Base-by-base conservation (phyloP, 2,888 invertebrate species). In the Synanthedon myopaeformis region DNA sequence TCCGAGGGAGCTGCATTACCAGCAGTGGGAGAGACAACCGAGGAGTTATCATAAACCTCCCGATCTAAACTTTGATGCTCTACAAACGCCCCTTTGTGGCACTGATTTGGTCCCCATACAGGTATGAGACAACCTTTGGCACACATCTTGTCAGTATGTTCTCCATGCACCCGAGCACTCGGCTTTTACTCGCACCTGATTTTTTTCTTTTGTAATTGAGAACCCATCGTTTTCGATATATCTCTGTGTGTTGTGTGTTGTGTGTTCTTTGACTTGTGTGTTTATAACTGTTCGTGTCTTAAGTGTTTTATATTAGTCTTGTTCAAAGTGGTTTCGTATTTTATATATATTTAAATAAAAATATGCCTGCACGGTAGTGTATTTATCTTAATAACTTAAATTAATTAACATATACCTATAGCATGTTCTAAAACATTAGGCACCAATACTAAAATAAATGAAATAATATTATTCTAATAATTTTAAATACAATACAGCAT, bases 21-120 rank as follows among this genome's bases (percentile, higher is more conserved):
- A 92, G 84, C 91, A 90, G 63, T 91, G 91, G 91, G 91, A 91
- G 84, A 82, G 91, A 79, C 90, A 90, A 75, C 88, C 90, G 69
- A 86, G 90, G 77, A 86, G 85, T 80, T 86, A 86, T 80, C 86
- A 83, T 81, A 88, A 87, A 79, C 87, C 87, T 76, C 88, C 87
- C 69, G 87, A 88, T 72, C 83, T 88, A 80, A 84, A 81, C 76
- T 88, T 88, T 82, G 85, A 86, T 64, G 85, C 83, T 72, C 75
- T 82, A 74, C 70, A 76, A 69, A 79, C 84, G 77, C 82, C 89
- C 76, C 62, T 82, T 64, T 83, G 85, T 83, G 79, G 75, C 80
- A 86, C 84, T 63, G 84, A 86, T 70, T 72, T 88, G 79, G 82
- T 88, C 73, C 87, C 88, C 55, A 88, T 88, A 67, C 88, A 88